Evolutionary conservation across 2,888 invertebrate species (phyloP).

Genomic region (Teinopalpus imperialis): DNA sequence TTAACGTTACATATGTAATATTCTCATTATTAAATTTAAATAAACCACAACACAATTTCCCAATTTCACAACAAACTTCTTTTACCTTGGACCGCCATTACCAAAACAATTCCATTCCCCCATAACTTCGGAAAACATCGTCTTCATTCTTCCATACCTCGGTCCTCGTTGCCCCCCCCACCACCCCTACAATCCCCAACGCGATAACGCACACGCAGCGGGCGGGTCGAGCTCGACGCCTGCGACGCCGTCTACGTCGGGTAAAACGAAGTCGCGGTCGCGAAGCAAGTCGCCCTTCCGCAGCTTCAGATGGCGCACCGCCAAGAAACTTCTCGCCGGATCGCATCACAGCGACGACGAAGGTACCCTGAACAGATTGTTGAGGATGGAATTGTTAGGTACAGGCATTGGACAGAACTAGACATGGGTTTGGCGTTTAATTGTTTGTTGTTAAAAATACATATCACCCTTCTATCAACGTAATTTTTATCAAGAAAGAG

Average conservation of each 20-base stretch:
- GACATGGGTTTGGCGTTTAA: too few relatives aligned
- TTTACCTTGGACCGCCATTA: not conserved
- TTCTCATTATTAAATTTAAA: too few relatives aligned
- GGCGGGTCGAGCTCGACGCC: constrained; percentile 69
- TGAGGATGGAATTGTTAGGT: constrained; percentile 15
- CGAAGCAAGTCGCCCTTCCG: constrained; percentile 97
- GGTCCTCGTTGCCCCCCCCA: constrained; percentile 1
- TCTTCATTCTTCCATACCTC: too few relatives aligned
- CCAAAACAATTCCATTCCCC: not conserved
- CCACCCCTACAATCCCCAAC: constrained; percentile 25
- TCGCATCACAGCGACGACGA: constrained; percentile 91
- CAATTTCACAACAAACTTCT: too few relatives aligned
- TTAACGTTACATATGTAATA: too few relatives aligned
- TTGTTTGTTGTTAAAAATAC: too few relatives aligned
- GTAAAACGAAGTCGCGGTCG: constrained; percentile 90
- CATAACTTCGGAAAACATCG: too few relatives aligned
- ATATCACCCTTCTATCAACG: too few relatives aligned
- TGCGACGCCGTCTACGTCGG: constrained; percentile 77
- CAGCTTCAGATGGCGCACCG: constrained; percentile 95
- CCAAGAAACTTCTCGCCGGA: constrained; percentile 85
- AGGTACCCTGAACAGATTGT: constrained; percentile 70
- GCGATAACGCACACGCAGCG: constrained; percentile 48
- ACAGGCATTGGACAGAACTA: too few relatives aligned
- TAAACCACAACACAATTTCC: too few relatives aligned
- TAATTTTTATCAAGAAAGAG: too few relatives aligned